Evolutionary conservation across 2,888 invertebrate genomes (phyloP).

Genomic region (Tipula lateralis): DNA sequence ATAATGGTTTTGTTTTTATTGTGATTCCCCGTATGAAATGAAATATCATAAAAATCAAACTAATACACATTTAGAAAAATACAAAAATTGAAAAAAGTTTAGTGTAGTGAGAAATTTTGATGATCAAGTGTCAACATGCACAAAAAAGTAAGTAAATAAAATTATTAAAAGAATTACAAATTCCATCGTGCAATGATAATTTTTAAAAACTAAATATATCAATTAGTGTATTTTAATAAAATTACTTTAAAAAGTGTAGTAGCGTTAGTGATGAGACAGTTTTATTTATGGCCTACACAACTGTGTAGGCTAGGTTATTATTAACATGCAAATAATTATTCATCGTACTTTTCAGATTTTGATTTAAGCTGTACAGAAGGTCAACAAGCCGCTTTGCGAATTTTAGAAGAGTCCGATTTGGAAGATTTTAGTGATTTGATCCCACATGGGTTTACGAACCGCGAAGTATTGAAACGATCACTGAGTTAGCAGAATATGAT

Average conservation of each 20-base stretch:
- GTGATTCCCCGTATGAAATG: not conserved
- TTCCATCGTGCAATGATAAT: not conserved
- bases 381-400: not conserved
- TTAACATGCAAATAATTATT: too few species aligned
- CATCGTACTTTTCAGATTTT: not conserved
- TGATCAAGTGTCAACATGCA: not conserved
- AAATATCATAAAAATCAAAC: not conserved
- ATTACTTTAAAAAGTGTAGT: not conserved
- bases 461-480: not conserved
- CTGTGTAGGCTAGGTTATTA: not conserved
- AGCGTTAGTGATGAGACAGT: too few species aligned
- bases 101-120: not conserved
- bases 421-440: not conserved
- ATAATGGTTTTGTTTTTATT: not conserved
- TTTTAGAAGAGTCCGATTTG: not conserved
- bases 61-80: not conserved
- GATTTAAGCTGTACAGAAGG: not conserved
- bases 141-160: not conserved
- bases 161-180: not conserved
- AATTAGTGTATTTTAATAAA: not conserved
- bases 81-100: not conserved
- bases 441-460: too few species aligned
- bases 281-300: not conserved
- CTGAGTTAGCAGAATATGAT: not conserved
- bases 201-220: not conserved